Evolutionary conservation across 2,797 vertebrate genomes (phyloP), one percentile per base, ranked within the genome.

Genomic region (Novumbra hubbsi): DNA sequence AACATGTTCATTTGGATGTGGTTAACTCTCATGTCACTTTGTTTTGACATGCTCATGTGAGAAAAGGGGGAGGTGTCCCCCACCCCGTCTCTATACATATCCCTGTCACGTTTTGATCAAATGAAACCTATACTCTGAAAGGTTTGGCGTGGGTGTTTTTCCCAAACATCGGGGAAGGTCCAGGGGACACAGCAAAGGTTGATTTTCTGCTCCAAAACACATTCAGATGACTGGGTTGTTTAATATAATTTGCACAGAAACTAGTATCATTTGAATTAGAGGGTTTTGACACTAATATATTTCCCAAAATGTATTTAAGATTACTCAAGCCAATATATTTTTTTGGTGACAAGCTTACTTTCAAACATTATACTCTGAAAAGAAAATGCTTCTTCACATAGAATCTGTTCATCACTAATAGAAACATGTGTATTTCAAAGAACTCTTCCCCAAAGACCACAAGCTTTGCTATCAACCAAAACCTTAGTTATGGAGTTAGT

Each of bases 61-160:
- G 34, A 45, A 16, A 34, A 2, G n/a, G 34, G 11, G n/a, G 66
- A 24, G 66, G 66, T 48, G 38, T n/a, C 14, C 6, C 1, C 21
- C 24, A 76, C 84, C 79, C 83, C 84, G 78, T 82, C 71, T 88
- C 88, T 92, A 91, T 91, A 94, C 93, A 94, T 93, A 92, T 88
- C 84, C 84, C 86, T 88, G 90, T 91, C 91, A 90, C 83, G 73
- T 88, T 90, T 88, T 80, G 88, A 91, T 93, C 89, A 93, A 91
- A 93, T 88, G 86, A 83, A 81, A 79, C 82, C 81, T 49, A 83
- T 82, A 83, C 89, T 85, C 83, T 85, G 65, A 87, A 91, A 88
- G 87, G 87, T 80, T 85, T 78, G 75, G 77, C 65, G 50, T 89
- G 84, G 82, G 83, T 88, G 84, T 89, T 89, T 89, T 85, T 87